Evolutionary conservation across 2,797 vertebrate species (phyloP).

Genomic region (Manis javanica): DNA sequence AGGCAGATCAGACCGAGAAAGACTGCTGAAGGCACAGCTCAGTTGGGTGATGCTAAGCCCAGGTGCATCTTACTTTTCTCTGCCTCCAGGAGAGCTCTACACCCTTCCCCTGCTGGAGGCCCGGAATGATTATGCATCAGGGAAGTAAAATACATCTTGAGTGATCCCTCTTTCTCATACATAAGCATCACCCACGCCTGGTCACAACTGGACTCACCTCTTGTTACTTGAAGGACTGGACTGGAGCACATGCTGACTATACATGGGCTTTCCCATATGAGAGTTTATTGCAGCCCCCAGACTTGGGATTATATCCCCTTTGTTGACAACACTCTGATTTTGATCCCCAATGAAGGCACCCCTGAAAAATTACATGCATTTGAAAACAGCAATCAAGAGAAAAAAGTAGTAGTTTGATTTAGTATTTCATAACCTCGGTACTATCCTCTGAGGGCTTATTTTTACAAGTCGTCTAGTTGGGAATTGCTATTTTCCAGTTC

Average conservation of each 20-base stretch:
- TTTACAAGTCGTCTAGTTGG: not conserved
- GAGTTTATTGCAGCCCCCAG: no score
- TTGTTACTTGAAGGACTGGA: not conserved
- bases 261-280: not conserved
- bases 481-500: not conserved
- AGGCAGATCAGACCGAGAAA: not conserved
- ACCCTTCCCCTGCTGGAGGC: not conserved
- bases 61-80: not conserved
- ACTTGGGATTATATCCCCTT: not conserved
- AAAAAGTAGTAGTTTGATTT: not conserved
- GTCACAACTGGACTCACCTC: not conserved
- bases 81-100: not conserved
- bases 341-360: not conserved
- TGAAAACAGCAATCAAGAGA: not conserved
- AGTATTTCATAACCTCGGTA: not conserved
- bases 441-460: not conserved
- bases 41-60: not conserved
- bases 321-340: not conserved
- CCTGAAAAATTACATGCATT: conserved; percentile 9
- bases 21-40: not conserved
- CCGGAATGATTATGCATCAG: not conserved
- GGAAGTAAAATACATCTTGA: not conserved
- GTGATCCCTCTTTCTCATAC: not conserved
- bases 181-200: not conserved
- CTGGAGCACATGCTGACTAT: not conserved